Conservation (phyloP, 2,888 invertebrate species). For the Agriopis leucophaearia region DNA sequence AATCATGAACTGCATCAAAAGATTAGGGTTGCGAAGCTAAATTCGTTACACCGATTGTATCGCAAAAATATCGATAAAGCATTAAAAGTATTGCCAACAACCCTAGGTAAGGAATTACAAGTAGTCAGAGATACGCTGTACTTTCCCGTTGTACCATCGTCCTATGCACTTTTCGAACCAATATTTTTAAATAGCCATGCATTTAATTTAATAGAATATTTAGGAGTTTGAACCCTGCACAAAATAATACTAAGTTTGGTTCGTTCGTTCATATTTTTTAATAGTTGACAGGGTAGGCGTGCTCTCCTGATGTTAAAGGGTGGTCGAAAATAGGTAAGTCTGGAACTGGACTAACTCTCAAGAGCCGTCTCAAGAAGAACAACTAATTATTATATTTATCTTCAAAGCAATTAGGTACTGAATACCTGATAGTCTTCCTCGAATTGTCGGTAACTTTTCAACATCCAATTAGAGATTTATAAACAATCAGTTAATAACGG, state of each 20-base stretch:
- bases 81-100: slow-evolving; percentile 45
- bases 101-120: slow-evolving; percentile 58
- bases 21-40: too few relatives aligned
- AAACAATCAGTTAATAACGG: slow-evolving; percentile 38
- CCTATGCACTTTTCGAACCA: slow-evolving; percentile 67
- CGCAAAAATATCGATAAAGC: slow-evolving; percentile 59
- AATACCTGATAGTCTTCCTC: neutral
- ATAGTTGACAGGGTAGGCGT: too few relatives aligned
- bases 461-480: slow-evolving; percentile 32
- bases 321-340: too few relatives aligned
- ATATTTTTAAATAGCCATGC: slow-evolving; percentile 56
- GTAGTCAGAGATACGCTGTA: slow-evolving; percentile 67
- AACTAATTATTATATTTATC: too few relatives aligned
- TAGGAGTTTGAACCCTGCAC: too few relatives aligned
- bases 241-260: too few relatives aligned
- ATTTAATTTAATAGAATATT: neutral
- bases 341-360: too few relatives aligned
- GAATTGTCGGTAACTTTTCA: slow-evolving; percentile 3
- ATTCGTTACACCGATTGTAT: neutral
- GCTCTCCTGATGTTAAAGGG: too few relatives aligned
- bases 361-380: too few relatives aligned
- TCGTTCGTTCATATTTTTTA: too few relatives aligned
- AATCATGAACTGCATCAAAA: too few relatives aligned
- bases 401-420: too few relatives aligned
- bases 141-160: slow-evolving; percentile 75